phyloP scores from a whole-genome alignment of 2,113 vertebrate species.

The Nibea albiflora region DNA sequence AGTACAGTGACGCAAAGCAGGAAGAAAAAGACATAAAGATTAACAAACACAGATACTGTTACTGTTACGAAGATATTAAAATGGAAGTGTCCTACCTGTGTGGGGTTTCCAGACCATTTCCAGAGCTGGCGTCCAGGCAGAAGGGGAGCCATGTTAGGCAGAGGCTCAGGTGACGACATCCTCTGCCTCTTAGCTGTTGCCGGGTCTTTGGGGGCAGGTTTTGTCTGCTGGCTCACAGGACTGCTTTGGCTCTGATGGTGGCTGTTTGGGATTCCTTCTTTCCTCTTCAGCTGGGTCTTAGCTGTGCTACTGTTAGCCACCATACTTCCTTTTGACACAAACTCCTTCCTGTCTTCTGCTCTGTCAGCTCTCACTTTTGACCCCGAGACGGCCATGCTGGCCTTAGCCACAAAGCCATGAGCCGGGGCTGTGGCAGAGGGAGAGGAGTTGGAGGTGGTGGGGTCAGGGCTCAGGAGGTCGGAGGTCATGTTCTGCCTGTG shows the following conservation, averaged over 20 bases:
- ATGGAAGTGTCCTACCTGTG: slow-evolving; percentile 86
- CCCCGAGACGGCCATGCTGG: slow-evolving; percentile 76
- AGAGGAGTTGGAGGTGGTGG: slow-evolving; percentile 60
- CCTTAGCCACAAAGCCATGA: slow-evolving; percentile 88
- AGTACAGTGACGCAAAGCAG: background rate
- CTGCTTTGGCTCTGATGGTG: slow-evolving; percentile 63
- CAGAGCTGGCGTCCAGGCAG: slow-evolving; percentile 94
- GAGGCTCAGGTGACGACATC: slow-evolving; percentile 92
- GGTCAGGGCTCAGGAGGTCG: slow-evolving; percentile 81
- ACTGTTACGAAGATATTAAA: background rate
- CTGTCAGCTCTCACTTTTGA: slow-evolving; percentile 82
- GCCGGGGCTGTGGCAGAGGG: slow-evolving; percentile 66
- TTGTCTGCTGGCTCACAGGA: slow-evolving; percentile 60
- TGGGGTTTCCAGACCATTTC: slow-evolving; percentile 98
- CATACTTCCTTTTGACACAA: slow-evolving; percentile 59
- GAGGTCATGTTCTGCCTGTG: slow-evolving; percentile 70
- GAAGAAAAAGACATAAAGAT: background rate
- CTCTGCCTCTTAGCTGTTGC: slow-evolving; percentile 89
- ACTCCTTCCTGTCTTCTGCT: slow-evolving; percentile 74
- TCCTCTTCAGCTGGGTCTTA: slow-evolving; percentile 76
- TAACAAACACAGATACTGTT: background rate
- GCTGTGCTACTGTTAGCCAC: slow-evolving; percentile 61
- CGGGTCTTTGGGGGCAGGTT: slow-evolving; percentile 81
- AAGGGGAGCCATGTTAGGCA: slow-evolving; percentile 90
- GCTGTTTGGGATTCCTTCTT: slow-evolving; percentile 57